Base-by-base conservation (phyloP, 1,140 invertebrate species). In the Riptortus pedestris region DNA sequence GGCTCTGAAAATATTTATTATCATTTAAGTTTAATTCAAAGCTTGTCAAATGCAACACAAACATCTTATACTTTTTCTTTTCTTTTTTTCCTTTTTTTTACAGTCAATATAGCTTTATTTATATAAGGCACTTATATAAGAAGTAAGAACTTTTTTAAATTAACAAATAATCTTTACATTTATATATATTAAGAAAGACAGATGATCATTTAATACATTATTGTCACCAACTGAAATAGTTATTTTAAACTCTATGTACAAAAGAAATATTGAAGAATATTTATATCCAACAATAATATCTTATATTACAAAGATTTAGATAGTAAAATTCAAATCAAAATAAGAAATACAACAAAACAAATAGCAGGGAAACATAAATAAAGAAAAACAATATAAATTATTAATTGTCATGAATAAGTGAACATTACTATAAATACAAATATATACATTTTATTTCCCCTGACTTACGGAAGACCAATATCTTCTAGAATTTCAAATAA, bases 371-470 rank as follows among this genome's bases (percentile, higher is more conserved):
- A n/a, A n/a, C n/a, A n/a, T n/a, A n/a, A n/a, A n/a, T n/a, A n/a
- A 38, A 38, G 14, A 38, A 7, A 7, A 38, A 38, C 5, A 38
- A 38, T 14, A 55, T 55, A 55, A 55, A 55, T 55, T 55, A 55
- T 9, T 55, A 24, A 24, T 24, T 55, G 22, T 55, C 51, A 55
- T 55, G 51, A 55, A 55, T 24, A 55, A 24, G 16, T 55, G 24
- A 0, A 38, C 5, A 38, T 26, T 55, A 24, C 26, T 55, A 55
- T 55, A 55, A 55, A 55, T 55, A 55, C 51, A 55, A 24, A 55
- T 55, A 24, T 55, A 55, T 24, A 55, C 20, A 55, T 55, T 55
- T 55, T 24, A 55, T 55, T 24, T 55, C 18, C 18, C 51, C 18
- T 55, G 24, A 55, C 24, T 38, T 14, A 5, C 31, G 5, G 5